Conservation (phyloP, 2,113 vertebrate species). For the Anhinga rufa region DNA sequence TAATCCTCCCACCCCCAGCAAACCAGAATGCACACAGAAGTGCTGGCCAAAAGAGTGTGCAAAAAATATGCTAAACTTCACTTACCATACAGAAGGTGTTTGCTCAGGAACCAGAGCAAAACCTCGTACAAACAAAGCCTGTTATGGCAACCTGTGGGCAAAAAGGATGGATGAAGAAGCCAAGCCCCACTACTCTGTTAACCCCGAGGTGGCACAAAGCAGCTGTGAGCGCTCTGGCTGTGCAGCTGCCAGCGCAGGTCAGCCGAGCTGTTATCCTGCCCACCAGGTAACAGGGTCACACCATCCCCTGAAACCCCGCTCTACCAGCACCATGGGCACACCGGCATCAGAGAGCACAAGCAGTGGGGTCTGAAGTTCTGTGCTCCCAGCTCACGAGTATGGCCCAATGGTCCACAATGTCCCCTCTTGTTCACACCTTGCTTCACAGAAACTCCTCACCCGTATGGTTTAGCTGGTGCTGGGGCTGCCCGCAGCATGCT, state of each 20-base stretch:
- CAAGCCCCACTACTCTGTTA: not conserved
- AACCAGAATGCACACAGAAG: not conserved
- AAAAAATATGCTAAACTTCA: not conserved
- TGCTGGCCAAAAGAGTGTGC: not conserved
- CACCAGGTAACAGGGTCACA: not conserved
- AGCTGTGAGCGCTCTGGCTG: not conserved
- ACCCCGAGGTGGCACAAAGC: not conserved
- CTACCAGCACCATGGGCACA: fast-evolving
- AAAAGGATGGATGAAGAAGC: not conserved
- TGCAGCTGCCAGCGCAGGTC: not conserved
- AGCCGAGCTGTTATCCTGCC: not conserved
- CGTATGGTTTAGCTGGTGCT: fast-evolving
- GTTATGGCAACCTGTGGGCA: not conserved
- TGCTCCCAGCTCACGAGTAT: not conserved
- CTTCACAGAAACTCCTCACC: not conserved
- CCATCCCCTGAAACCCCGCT: not conserved
- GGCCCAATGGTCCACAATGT: fast-evolving
- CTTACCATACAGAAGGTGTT: not conserved
- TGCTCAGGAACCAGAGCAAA: not conserved
- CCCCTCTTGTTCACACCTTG: not conserved
- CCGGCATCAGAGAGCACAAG: fast-evolving
- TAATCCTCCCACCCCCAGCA: not conserved
- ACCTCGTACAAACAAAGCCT: not conserved
- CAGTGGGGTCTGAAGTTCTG: not conserved
- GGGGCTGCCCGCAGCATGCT: not conserved